These are phyloP conservation scores for Sclerurus mexicanus DNA, from an alignment of 2,113 vertebrate genomes.

Conservation along the genomic window DNA sequence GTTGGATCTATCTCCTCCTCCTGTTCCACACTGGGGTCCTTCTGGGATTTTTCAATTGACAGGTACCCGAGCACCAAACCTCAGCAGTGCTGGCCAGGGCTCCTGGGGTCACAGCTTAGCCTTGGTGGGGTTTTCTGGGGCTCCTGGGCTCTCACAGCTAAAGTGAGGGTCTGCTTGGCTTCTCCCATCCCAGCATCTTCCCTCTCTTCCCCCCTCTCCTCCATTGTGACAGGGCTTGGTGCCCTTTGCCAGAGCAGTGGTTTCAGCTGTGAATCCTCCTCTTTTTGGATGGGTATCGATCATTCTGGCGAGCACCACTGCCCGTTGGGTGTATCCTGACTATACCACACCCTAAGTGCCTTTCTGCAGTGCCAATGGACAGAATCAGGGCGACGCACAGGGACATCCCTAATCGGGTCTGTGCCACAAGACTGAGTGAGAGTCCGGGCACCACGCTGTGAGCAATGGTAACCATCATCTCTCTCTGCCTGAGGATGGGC, in stretches of 20 bases:
- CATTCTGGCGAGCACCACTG: constrained; percentile 10
- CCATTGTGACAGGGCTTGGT: background rate
- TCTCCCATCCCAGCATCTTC: constrained; percentile 31
- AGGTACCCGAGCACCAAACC: constrained; percentile 62
- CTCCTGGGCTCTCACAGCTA: constrained; percentile 11
- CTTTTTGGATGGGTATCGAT: background rate
- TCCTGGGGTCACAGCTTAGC: background rate
- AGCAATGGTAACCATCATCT: background rate
- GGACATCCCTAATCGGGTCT: background rate
- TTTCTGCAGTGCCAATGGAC: constrained; percentile 45
- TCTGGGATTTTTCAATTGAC: background rate
- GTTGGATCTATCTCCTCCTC: background rate
- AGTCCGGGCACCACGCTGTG: background rate
- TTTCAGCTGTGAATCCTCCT: constrained; percentile 11
- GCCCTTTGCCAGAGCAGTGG: constrained; percentile 37
- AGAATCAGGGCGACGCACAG: background rate
- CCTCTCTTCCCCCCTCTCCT: background rate
- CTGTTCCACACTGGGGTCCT: background rate
- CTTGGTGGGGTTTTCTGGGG: constrained; percentile 11
- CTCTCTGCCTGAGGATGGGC: background rate
- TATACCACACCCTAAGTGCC: constrained; percentile 55
- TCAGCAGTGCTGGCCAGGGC: background rate
- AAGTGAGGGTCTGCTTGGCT: constrained; percentile 44
- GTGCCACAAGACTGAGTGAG: background rate
- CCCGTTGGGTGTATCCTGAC: background rate